Conservation (phyloP, 2,113 vertebrate genomes). For the Leucoraja erinaceus region DNA sequence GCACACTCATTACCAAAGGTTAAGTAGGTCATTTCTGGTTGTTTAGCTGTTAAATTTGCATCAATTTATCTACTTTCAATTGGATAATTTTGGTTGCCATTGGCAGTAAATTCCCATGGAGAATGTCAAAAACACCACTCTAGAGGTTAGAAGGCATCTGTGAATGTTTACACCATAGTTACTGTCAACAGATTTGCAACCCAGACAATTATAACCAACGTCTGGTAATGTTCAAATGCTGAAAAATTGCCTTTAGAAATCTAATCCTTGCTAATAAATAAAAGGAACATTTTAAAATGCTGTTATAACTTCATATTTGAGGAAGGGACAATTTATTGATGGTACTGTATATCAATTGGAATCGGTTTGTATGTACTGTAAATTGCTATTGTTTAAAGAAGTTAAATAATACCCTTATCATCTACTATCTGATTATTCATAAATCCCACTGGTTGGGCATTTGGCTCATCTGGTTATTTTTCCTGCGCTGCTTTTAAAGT, state of each 20-base stretch:
- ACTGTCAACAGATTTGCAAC: not conserved
- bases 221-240: not conserved
- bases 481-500: too few relatives aligned
- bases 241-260: not conserved
- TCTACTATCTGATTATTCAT: too few relatives aligned
- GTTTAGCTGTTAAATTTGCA: constrained; percentile 29
- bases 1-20: constrained; percentile 29
- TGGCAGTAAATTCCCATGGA: constrained; percentile 18
- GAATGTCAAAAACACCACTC: not conserved
- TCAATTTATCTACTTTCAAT: constrained; percentile 26
- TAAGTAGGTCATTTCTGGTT: constrained; percentile 34
- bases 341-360: not conserved
- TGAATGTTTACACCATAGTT: not conserved
- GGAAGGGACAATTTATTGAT: not conserved
- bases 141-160: not conserved
- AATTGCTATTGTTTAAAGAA: not conserved
- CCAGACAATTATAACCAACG: not conserved
- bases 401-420: too few relatives aligned
- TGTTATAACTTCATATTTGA: not conserved
- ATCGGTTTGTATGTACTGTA: not conserved
- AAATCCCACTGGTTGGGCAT: too few relatives aligned
- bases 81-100: not conserved
- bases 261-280: not conserved
- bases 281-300: not conserved
- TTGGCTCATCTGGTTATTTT: too few relatives aligned